Evolutionary conservation across 2,113 vertebrate species (phyloP), one percentile per base, ranked within the genome.

Genomic region (Proterorhinus semilunaris): DNA sequence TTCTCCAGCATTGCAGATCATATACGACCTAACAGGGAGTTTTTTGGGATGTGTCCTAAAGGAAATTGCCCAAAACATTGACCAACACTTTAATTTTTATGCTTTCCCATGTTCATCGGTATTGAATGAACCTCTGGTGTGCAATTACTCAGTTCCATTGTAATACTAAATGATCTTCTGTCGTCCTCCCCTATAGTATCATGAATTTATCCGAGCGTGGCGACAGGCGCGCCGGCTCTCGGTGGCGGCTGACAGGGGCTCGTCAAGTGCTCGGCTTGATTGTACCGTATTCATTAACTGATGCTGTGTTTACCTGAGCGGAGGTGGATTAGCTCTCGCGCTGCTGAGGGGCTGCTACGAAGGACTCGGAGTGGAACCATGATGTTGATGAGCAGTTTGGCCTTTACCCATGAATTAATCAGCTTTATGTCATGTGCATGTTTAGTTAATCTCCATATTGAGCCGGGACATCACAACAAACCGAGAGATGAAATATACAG

Each of bases 391-490:
- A 15, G 42, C 15, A 58, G 55, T 61, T 7, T 44, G 58, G 36
- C 58, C 58, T 61, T 61, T 61, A 42, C 36, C 43, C 42, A 11
- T 61, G 58, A 2, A 61, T 44, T 61, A 61, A 44, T 61, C 58
- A 61, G 58, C 12, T 12, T 61, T 61, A 61, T 61, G 36, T 44
- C 44, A n/a, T 59, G 27, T 8, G 42, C 13, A 13, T 59, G 57
- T 43, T 42, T 59, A 13, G 27, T 12, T 59, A 59, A 61, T 61
- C 58, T 61, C 15, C 36, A n/a, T 61, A 61, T 43, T 61, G 58
- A 58, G 13, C 58, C 57, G 1, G 27, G 27, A 10, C 36, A 43
- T 11, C 11, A 61, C 58, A 61, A n/a, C 36, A 61, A 59, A 61
- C 42, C 44, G 42, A 36, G 27, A 8, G 6, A 43, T 3, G 6